Percentiles rank a stretch among this genome's conserved stretches.
These are phyloP conservation scores for Neodiprion fabricii DNA, from an alignment of 1,140 invertebrate genomes.

Conservation along the genomic window DNA sequence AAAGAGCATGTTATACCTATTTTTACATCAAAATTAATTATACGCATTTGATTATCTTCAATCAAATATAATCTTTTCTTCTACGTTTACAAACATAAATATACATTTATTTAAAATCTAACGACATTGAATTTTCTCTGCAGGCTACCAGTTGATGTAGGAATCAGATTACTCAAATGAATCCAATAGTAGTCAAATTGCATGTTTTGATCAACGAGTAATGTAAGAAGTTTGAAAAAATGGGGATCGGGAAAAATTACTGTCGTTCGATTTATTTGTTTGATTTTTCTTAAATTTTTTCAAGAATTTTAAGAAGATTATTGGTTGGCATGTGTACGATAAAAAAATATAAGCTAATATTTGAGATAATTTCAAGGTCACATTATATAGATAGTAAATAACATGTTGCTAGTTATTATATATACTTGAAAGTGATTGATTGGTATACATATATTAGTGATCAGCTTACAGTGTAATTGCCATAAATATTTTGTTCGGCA, in stretches of 20 bases:
- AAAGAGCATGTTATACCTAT: too few relatives aligned
- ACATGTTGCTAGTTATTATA: background rate
- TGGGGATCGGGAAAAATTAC: background rate
- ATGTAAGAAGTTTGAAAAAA: background rate
- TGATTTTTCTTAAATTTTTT: background rate
- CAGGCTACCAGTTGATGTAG: too few relatives aligned
- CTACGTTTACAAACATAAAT: too few relatives aligned
- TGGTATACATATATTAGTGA: slow-evolving; percentile 20
- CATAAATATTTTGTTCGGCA: slow-evolving; percentile 8
- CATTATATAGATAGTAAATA: background rate
- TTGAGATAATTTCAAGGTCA: background rate
- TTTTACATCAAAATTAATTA: too few relatives aligned
- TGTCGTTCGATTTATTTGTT: background rate
- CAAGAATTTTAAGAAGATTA: background rate
- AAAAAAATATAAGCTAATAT: background rate
- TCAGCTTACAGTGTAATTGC: slow-evolving; percentile 14
- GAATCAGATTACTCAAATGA: background rate
- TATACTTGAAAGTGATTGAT: slow-evolving; percentile 20
- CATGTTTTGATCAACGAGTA: background rate
- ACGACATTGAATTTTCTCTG: too few relatives aligned
- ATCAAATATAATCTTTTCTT: too few relatives aligned
- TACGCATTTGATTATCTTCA: too few relatives aligned
- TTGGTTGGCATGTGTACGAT: background rate
- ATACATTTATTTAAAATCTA: too few relatives aligned
- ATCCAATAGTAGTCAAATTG: background rate